phyloP scores from a whole-genome alignment of 2,113 vertebrate species.

The Nyctibius bracteatus region DNA sequence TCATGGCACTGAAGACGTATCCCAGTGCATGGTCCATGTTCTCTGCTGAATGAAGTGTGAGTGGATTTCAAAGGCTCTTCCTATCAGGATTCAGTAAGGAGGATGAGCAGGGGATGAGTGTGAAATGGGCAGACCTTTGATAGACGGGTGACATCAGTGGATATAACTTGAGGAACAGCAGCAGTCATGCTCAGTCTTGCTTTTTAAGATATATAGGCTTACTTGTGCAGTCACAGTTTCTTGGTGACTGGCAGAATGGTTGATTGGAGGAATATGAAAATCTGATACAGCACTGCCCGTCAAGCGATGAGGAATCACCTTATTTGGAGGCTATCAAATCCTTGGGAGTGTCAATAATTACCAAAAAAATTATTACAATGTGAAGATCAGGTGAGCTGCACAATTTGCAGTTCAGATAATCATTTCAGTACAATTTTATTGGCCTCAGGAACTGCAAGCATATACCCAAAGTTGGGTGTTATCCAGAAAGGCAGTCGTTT shows the following conservation, averaged over 20 bases:
- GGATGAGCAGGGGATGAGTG: neutral
- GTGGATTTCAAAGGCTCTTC: neutral
- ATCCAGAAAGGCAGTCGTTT: neutral
- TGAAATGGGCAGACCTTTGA: neutral
- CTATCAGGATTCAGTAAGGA: neutral
- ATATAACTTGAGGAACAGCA: neutral
- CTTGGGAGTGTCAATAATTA: neutral
- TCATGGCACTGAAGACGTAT: neutral
- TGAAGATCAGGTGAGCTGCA: neutral
- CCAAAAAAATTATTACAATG: neutral
- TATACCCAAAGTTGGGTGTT: neutral
- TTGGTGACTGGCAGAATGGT: neutral
- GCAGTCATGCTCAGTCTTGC: neutral
- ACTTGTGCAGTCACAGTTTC: neutral
- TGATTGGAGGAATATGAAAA: neutral
- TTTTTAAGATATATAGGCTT: neutral
- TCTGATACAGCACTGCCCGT: neutral
- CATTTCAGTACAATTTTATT: neutral
- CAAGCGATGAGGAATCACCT: neutral
- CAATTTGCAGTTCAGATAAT: neutral
- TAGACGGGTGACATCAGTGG: neutral
- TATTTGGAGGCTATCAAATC: neutral
- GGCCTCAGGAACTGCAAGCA: neutral
- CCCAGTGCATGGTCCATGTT: rapidly evolving
- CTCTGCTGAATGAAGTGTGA: neutral